Percentiles rank a stretch among this genome's conserved stretches.
Evolutionary conservation across 30 jellyfish, hydroid and myxozoan genomes (phyloP).

Genomic region (Sanderia malayensis): DNA sequence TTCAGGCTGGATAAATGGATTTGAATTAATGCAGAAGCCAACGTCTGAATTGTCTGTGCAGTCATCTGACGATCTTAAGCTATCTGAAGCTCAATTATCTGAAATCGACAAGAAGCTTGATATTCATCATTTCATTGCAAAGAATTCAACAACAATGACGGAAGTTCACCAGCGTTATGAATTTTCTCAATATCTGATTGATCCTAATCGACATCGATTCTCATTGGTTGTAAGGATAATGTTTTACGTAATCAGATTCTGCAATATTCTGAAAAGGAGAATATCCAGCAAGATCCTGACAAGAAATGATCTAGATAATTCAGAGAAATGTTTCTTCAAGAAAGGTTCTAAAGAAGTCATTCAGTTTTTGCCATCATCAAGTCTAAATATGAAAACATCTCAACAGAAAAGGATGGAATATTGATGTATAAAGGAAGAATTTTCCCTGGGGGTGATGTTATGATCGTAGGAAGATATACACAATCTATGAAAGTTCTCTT

Average conservation of each 20-base stretch:
- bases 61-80: constrained; percentile 5
- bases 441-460: neutral
- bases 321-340: constrained; percentile 12
- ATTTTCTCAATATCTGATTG: constrained; percentile 16
- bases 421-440: constrained; percentile 17
- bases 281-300: neutral
- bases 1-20: constrained; percentile 23
- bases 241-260: constrained; percentile 4
- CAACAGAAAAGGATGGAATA: constrained; percentile 5
- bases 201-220: constrained; percentile 14
- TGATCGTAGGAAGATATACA: neutral
- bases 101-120: constrained; percentile 5
- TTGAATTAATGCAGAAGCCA: neutral
- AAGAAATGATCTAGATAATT: neutral
- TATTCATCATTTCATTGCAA: constrained; percentile 5
- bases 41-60: constrained; percentile 23
- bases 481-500: constrained; percentile 9
- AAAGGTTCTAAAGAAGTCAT: constrained; percentile 17
- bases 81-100: neutral
- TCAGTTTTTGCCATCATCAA: neutral
- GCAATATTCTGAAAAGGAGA: neutral
- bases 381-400: constrained; percentile 3
- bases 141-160: neutral
- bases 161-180: constrained; percentile 10
- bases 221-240: constrained; percentile 8